Evolutionary conservation across 92 coral and sea anemone species (phyloP).

Genomic region (Zoanthus sociatus): DNA sequence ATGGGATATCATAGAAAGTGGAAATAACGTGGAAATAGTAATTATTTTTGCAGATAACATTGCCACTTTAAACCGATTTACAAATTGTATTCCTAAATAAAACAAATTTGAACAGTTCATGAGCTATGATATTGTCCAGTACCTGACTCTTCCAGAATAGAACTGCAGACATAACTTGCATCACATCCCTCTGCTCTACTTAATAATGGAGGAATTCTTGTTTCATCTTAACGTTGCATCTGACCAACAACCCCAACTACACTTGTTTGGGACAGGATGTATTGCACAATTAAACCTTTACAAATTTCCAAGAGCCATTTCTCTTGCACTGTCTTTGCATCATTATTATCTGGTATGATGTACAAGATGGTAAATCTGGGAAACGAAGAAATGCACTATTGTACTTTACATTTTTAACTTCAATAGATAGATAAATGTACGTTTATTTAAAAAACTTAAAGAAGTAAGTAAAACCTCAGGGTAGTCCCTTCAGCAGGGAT

Average conservation of each 20-base stretch:
- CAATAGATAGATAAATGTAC: too few relatives aligned
- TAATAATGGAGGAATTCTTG: neutral
- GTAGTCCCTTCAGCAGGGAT: too few relatives aligned
- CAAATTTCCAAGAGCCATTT: slow-evolving; percentile 42
- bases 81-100: neutral
- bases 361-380: slow-evolving; percentile 19
- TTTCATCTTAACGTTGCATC: slow-evolving; percentile 1
- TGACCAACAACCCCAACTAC: slow-evolving; percentile 24
- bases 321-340: slow-evolving; percentile 7
- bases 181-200: neutral
- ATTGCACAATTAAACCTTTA: slow-evolving; percentile 26
- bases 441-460: too few relatives aligned
- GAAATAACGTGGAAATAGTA: neutral
- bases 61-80: neutral
- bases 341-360: slow-evolving; percentile 41
- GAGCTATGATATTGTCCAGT: neutral
- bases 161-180: neutral
- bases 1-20: neutral
- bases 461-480: too few relatives aligned
- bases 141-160: slow-evolving; percentile 33
- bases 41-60: neutral
- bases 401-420: too few relatives aligned
- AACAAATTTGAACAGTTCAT: neutral
- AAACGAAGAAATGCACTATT: neutral
- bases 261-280: slow-evolving; percentile 16